Evolutionary conservation across 2,888 invertebrate genomes (phyloP).

Genomic region (Aleiodes testaceus): DNA sequence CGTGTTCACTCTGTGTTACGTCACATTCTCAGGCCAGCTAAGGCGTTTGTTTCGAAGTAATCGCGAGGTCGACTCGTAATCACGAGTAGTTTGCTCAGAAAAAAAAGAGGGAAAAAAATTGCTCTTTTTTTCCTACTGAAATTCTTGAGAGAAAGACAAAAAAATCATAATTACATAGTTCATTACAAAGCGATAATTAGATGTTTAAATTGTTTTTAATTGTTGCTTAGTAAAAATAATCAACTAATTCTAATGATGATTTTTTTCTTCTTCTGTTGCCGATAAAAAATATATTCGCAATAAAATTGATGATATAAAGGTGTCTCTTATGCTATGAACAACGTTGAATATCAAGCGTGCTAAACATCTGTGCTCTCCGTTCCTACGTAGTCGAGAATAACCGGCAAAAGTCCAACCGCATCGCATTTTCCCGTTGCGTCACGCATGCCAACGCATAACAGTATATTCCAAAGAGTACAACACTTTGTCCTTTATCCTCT

Average conservation of each 20-base stretch:
- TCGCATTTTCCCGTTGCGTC: conserved; percentile 67
- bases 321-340: background rate
- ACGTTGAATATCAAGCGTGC: conserved; percentile 27
- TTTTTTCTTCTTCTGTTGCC: no score
- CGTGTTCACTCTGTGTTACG: conserved; percentile 45
- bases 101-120: background rate
- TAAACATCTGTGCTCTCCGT: conserved; percentile 34
- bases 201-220: no score
- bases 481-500: conserved; percentile 19
- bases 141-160: conserved; percentile 14
- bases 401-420: conserved; percentile 56
- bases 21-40: conserved; percentile 42
- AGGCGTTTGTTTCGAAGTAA: conserved; percentile 41
- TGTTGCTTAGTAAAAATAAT: no score
- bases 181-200: no score
- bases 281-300: no score
- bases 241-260: no score
- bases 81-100: background rate
- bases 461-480: conserved; percentile 55
- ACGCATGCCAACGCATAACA: conserved; percentile 69
- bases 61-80: conserved; percentile 40
- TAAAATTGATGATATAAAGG: no score
- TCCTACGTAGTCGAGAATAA: conserved; percentile 43
- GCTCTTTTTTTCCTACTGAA: background rate
- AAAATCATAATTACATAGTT: background rate